These are phyloP conservation scores for Phainopepla nitens DNA, from an alignment of 2,113 vertebrate genomes.

Conservation along the genomic window DNA sequence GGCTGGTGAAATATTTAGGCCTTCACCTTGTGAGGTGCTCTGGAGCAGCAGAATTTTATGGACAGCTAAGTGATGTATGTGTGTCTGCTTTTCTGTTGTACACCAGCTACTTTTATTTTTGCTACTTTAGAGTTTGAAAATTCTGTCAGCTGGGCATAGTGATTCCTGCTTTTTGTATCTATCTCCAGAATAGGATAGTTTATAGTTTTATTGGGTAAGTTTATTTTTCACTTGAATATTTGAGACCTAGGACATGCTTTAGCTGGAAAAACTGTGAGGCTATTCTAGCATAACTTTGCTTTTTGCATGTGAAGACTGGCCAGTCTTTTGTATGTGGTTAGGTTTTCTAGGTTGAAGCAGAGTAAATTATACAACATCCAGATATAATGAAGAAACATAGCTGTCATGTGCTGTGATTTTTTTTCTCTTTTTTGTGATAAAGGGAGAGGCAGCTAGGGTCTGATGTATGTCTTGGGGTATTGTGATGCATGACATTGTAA, in stretches of 20 bases:
- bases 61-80: background rate
- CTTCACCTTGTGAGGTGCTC: background rate
- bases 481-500: background rate
- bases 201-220: background rate
- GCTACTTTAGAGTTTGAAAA: background rate
- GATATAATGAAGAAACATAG: background rate
- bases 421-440: accelerated
- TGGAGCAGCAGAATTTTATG: background rate
- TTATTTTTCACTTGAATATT: background rate
- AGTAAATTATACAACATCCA: background rate
- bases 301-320: background rate
- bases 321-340: background rate
- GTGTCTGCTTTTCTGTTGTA: background rate
- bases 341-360: background rate
- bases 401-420: background rate
- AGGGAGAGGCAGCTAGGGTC: background rate
- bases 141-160: background rate
- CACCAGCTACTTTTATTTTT: background rate
- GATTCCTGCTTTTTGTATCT: background rate
- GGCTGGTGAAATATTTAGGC: background rate
- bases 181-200: background rate
- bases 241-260: background rate
- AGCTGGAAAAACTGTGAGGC: background rate
- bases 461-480: background rate
- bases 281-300: background rate